Evolutionary conservation across 2,888 invertebrate species (phyloP), one percentile per base, ranked within the genome.

Genomic region (Epistrophe grossulariae): DNA sequence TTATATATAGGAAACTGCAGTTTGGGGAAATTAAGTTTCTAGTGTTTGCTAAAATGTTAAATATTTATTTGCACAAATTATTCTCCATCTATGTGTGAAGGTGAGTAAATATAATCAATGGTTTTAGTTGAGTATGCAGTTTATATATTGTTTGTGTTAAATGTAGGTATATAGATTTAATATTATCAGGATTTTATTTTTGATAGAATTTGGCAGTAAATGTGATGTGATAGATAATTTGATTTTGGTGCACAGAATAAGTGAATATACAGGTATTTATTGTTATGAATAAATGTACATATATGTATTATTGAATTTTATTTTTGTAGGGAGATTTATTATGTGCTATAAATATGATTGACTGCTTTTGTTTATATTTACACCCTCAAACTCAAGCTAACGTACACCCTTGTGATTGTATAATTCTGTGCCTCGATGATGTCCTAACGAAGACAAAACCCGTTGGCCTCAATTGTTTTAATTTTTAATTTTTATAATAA

Each of bases 21-120:
- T 72, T 38, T 62, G 64, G 60, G 55, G 59, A 70, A 74, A 76
- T 64, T 71, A 64, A 57, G 62, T 71, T 81, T 71, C 45, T 57
- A 64, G 76, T 71, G 57, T 71, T 81, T 81, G 19, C 62, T 17
- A 31, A 76, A 76, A 76, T 81, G 66, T 35, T 57, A 68, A 71
- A 76, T 57, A 57, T 82, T 71, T 82, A 64, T 77, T 77, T 82
- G 59, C 38, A 72, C 24, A 62, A 24, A 38, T 48, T 70, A 38
- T 35, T 19, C 17, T 52, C 10, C 17, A 19, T 24, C 11, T 52
- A 50, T 48, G 59, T 68, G 35, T 13, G 11, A 7, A 6, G 66
- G 24, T 24, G 10, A 40, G 28, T 74, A 52, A 74, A 81, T 76
- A 68, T 55, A 70, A 55, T 64, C 55, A 71, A 48, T 60, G 38